These are phyloP conservation scores for Siniperca scherzeri DNA, from an alignment of 2,797 vertebrate genomes.

Conservation along the genomic window DNA sequence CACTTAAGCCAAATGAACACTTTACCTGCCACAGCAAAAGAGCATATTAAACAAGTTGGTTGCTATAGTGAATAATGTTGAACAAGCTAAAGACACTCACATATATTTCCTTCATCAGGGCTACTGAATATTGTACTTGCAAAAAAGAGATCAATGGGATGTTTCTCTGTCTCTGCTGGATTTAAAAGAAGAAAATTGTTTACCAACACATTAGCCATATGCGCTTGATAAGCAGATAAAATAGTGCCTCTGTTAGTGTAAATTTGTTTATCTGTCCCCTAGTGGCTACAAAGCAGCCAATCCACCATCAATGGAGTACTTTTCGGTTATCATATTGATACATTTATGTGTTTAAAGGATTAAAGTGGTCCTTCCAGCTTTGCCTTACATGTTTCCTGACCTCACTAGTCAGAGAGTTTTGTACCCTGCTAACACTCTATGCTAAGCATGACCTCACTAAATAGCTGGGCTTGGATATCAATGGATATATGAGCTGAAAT, in stretches of 20 bases:
- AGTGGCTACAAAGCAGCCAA: background rate
- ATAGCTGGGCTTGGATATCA: background rate
- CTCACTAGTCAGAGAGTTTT: background rate
- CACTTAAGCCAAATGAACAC: background rate
- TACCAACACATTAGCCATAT: background rate
- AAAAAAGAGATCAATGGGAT: background rate
- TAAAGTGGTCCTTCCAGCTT: background rate
- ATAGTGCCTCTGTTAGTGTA: background rate
- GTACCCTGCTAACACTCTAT: background rate
- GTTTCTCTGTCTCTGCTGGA: background rate
- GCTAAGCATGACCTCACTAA: background rate
- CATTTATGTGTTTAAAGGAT: background rate
- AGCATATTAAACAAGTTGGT: background rate
- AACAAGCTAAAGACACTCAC: background rate
- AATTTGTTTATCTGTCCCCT: background rate
- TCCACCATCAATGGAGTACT: background rate
- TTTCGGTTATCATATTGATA: background rate
- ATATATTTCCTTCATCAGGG: background rate
- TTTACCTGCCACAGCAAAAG: background rate
- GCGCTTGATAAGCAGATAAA: background rate
- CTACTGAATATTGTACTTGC: background rate
- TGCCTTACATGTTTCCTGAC: background rate
- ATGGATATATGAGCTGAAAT: constrained; percentile 1
- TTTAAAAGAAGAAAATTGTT: background rate
- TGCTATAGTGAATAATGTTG: background rate